phyloP scores from a whole-genome alignment of 2,113 vertebrate species.

The Ophiodon elongatus region DNA sequence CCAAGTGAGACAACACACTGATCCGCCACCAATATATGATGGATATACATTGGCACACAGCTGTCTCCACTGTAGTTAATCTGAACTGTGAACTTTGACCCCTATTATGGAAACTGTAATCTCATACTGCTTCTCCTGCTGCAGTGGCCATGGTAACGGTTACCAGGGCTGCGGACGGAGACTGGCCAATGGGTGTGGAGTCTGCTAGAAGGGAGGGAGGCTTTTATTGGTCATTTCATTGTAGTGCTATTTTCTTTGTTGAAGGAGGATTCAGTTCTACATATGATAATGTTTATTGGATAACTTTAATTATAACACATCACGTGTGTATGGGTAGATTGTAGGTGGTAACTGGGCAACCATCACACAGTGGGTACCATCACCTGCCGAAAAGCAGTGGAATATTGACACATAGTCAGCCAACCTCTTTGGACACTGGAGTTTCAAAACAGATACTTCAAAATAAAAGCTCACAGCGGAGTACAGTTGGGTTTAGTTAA shows the following conservation, averaged over 20 bases:
- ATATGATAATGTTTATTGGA: not conserved
- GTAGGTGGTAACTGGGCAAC: not conserved
- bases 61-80: slow-evolving; percentile 27
- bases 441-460: not conserved
- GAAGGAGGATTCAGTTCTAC: not conserved
- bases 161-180: slow-evolving; percentile 38
- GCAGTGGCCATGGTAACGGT: slow-evolving; percentile 61
- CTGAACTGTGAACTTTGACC: slow-evolving; percentile 55
- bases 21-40: slow-evolving; percentile 7
- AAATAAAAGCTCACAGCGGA: not conserved
- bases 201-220: not conserved
- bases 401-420: not conserved
- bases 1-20: not conserved
- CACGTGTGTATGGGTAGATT: not conserved
- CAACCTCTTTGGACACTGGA: not conserved
- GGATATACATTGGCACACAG: slow-evolving; percentile 34
- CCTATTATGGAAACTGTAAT: slow-evolving; percentile 56
- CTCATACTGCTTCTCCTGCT: slow-evolving; percentile 41
- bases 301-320: not conserved
- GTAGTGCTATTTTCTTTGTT: not conserved
- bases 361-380: not conserved
- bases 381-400: not conserved
- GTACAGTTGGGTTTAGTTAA: not conserved
- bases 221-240: slow-evolving; percentile 5
- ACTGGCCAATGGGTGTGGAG: slow-evolving; percentile 17